Evolutionary conservation across 2,888 invertebrate species (phyloP).

Genomic region (Salpingus planirostris): DNA sequence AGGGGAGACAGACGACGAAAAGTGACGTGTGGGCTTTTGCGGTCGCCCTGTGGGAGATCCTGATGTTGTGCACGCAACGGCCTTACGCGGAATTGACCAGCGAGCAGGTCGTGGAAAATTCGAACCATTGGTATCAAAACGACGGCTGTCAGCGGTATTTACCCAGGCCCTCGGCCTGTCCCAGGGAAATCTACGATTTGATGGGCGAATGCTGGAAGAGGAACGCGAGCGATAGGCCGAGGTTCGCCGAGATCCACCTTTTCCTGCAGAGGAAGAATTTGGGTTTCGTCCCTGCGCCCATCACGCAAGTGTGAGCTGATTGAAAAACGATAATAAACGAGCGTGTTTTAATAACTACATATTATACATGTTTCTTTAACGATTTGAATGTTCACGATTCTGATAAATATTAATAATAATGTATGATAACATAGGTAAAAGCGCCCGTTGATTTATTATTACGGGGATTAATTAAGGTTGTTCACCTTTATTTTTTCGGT

Average conservation of each 20-base stretch:
- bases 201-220: slow-evolving; percentile 90
- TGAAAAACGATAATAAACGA: too few relatives aligned
- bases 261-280: slow-evolving; percentile 67
- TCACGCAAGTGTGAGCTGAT: slow-evolving; percentile 10
- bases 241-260: slow-evolving; percentile 80
- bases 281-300: slow-evolving; percentile 50
- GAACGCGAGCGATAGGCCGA: slow-evolving; percentile 69
- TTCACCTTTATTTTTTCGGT: slow-evolving; percentile 11
- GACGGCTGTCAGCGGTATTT: slow-evolving; percentile 48
- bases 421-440: too few relatives aligned
- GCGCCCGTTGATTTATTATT: too few relatives aligned
- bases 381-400: slow-evolving; percentile 17
- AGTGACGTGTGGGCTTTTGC: slow-evolving; percentile 91
- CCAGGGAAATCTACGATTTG: slow-evolving; percentile 81
- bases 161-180: slow-evolving; percentile 64
- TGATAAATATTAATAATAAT: too few relatives aligned
- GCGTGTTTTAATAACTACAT: too few relatives aligned
- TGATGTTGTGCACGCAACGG: slow-evolving; percentile 68
- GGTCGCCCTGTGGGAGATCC: slow-evolving; percentile 82
- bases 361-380: slow-evolving; percentile 19
- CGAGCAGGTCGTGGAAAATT: slow-evolving; percentile 65
- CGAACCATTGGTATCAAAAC: slow-evolving; percentile 44
- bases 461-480: slow-evolving; percentile 14
- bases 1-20: slow-evolving; percentile 82
- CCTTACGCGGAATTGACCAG: slow-evolving; percentile 76